These are phyloP conservation scores for Eptatretus burgeri DNA, from an alignment of 2,113 vertebrate genomes.

Conservation along the genomic window DNA sequence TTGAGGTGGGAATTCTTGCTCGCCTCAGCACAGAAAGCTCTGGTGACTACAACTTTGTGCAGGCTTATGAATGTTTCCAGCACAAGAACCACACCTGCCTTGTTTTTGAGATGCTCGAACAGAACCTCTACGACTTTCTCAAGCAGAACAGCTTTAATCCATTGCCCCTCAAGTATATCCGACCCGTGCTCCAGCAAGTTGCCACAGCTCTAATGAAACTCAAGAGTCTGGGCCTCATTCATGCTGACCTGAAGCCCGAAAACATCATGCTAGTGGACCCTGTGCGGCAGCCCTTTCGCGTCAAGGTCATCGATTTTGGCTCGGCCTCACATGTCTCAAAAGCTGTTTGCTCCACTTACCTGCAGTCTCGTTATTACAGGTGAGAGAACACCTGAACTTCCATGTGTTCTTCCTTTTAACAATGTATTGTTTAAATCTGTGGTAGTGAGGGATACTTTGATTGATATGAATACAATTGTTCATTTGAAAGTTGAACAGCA, in stretches of 20 bases:
- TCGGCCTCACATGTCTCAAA: constrained; percentile 90
- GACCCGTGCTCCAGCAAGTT: constrained; percentile 83
- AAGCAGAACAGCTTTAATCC: constrained; percentile 98
- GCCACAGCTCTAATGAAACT: constrained; percentile 83
- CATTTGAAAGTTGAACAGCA: too few relatives aligned
- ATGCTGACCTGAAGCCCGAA: constrained; percentile 79
- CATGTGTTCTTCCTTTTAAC: not conserved
- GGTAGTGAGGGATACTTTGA: too few relatives aligned
- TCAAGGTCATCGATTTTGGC: constrained; percentile 92
- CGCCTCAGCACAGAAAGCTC: constrained; percentile 80
- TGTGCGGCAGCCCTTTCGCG: constrained; percentile 58
- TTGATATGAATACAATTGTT: too few relatives aligned
- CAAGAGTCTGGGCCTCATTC: constrained; percentile 74
- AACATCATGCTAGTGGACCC: constrained; percentile 97
- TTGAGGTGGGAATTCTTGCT: constrained; percentile 89
- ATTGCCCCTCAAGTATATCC: constrained; percentile 66
- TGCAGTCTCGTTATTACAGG: constrained; percentile 93
- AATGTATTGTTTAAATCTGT: too few relatives aligned
- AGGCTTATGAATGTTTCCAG: constrained; percentile 93
- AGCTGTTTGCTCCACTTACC: constrained; percentile 75
- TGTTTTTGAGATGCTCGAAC: constrained; percentile 97
- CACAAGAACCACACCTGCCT: constrained; percentile 99
- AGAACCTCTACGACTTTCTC: constrained; percentile 90
- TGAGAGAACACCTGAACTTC: constrained; percentile 14
- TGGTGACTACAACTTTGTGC: constrained; percentile 83